Conservation (phyloP, 1,140 invertebrate species). For the Orius insidiosus region DNA sequence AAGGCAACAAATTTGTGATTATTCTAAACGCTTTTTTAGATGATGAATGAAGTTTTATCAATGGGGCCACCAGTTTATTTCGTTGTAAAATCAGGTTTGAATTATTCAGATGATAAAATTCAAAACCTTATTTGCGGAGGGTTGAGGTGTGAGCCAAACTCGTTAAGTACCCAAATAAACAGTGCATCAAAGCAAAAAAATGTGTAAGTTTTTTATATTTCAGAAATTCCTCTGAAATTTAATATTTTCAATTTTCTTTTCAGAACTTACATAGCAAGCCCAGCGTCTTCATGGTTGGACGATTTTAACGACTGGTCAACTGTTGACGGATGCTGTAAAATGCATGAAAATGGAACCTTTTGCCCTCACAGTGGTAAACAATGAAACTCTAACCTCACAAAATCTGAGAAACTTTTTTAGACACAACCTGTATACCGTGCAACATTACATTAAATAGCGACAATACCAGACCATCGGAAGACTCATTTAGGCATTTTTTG, state of each 20-base stretch:
- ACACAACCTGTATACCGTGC: conserved; percentile 23
- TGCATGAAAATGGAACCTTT: conserved; percentile 41
- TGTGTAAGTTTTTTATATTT: conserved; percentile 1
- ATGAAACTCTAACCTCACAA: no score
- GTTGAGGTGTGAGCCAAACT: conserved; percentile 58
- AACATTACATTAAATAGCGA: conserved; percentile 29
- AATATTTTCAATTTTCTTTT: conserved; percentile 12
- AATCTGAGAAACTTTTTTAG: not conserved
- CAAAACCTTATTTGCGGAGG: conserved; percentile 82
- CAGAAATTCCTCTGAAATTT: no score
- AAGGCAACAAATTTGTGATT: conserved; percentile 8
- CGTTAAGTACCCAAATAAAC: conserved; percentile 69
- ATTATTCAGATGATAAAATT: conserved; percentile 48
- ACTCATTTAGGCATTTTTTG: conserved; percentile 62
- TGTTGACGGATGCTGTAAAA: conserved; percentile 36
- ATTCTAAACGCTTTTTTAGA: conserved; percentile 27
- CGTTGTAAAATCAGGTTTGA: conserved; percentile 67
- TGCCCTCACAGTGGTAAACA: conserved; percentile 38
- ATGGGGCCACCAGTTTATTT: conserved; percentile 96
- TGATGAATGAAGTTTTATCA: conserved; percentile 69
- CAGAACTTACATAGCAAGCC: conserved; percentile 70
- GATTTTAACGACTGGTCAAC: conserved; percentile 86
- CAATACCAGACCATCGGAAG: conserved; percentile 34
- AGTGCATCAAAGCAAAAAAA: conserved; percentile 35
- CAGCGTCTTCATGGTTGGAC: conserved; percentile 86